A percentile compares a stretch with the other conserved stretches of the same genome.
phyloP scores from a whole-genome alignment of 2,113 vertebrate species.

The Aix galericulata region DNA sequence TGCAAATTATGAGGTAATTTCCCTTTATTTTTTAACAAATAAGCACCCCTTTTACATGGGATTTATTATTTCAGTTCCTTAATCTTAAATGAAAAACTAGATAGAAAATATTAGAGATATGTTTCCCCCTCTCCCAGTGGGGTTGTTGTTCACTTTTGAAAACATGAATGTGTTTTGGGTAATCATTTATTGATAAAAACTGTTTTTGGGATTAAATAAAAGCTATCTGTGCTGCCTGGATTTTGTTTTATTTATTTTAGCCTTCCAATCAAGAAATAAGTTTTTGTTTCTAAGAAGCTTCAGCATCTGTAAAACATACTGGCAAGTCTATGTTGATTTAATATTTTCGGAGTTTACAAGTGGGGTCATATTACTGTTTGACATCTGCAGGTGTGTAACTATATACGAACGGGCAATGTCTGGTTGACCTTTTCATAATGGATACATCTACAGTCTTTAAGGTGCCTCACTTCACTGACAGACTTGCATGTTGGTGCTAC shows the following conservation, averaged over 20 bases:
- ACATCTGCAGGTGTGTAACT: not conserved
- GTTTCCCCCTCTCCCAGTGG: not conserved
- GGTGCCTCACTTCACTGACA: not conserved
- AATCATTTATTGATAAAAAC: not conserved
- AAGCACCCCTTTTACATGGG: not conserved
- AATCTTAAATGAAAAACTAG: not conserved
- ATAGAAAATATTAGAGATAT: not conserved
- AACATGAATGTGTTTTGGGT: not conserved
- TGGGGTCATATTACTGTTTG: not conserved
- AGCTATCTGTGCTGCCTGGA: not conserved
- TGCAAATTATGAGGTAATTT: not conserved
- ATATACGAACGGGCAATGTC: not conserved
- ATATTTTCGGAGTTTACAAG: not conserved
- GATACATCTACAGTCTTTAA: not conserved
- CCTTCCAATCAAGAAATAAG: too few species aligned
- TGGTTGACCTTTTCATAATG: not conserved
- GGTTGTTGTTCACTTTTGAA: not conserved
- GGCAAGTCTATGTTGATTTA: not conserved
- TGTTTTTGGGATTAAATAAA: not conserved
- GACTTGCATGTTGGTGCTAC: not conserved
- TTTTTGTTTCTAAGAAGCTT: not conserved
- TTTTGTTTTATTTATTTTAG: too few species aligned
- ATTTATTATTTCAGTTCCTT: not conserved
- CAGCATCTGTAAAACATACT: not conserved
- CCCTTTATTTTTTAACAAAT: not conserved